Percentiles rank a stretch among this genome's conserved stretches.
These are phyloP conservation scores for Halyomorpha halys DNA, from an alignment of 1,140 invertebrate species.

Conservation along the genomic window DNA sequence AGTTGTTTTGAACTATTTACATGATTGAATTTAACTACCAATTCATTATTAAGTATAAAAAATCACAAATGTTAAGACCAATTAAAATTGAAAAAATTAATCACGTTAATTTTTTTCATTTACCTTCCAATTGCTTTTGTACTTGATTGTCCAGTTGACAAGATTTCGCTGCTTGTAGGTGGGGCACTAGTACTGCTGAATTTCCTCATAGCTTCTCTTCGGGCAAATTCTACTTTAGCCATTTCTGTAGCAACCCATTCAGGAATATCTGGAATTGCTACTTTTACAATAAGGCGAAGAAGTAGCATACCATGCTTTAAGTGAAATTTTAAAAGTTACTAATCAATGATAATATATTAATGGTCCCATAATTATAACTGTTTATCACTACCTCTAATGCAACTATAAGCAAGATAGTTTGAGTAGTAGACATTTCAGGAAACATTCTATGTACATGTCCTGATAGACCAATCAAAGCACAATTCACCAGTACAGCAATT, in stretches of 20 bases:
- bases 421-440: conserved; percentile 71
- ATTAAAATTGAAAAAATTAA: no score
- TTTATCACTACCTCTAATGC: conserved; percentile 52
- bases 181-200: conserved; percentile 39
- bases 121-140: conserved; percentile 9
- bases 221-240: conserved; percentile 71
- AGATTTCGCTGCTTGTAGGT: conserved; percentile 18
- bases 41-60: no score
- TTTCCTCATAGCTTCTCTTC: conserved; percentile 53
- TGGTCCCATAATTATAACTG: no score
- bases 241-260: conserved; percentile 81
- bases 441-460: conserved; percentile 81
- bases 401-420: conserved; percentile 80
- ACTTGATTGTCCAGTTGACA: background rate
- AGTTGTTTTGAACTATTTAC: no score
- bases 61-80: no score
- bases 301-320: conserved; percentile 74
- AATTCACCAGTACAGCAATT: conserved; percentile 87
- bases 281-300: conserved; percentile 66
- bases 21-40: no score
- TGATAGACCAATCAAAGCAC: conserved; percentile 83
- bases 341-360: no score
- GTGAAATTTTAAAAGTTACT: no score
- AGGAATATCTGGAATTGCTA: conserved; percentile 84
- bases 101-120: background rate